These are phyloP conservation scores for Oriolus oriolus DNA, from an alignment of 2,113 vertebrate species.

Conservation along the genomic window DNA sequence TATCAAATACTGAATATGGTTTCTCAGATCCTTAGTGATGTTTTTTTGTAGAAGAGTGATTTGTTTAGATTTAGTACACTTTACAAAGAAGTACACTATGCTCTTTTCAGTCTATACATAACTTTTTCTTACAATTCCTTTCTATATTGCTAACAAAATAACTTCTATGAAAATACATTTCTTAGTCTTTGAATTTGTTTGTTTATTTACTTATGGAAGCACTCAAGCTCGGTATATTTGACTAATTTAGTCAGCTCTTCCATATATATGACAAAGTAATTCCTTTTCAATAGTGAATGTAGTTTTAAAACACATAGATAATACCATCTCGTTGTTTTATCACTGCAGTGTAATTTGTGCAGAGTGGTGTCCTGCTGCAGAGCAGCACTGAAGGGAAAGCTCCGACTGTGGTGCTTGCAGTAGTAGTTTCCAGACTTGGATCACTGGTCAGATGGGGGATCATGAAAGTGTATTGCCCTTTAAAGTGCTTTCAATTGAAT, in stretches of 20 bases:
- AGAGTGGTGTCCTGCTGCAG: not conserved
- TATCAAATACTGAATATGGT: not conserved
- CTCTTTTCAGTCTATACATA: not conserved
- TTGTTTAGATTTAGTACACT: not conserved
- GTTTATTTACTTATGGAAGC: not conserved
- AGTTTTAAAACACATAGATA: not conserved
- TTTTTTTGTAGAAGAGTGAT: not conserved
- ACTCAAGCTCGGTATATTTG: not conserved
- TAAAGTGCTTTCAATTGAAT: not conserved
- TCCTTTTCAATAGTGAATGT: not conserved
- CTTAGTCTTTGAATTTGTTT: not conserved
- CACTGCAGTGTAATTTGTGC: not conserved
- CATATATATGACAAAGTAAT: not conserved
- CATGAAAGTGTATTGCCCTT: not conserved
- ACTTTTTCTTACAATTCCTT: not conserved
- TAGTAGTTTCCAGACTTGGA: not conserved
- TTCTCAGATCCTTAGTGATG: not conserved
- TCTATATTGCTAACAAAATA: not conserved
- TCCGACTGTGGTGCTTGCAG: rapidly evolving
- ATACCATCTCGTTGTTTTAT: not conserved
- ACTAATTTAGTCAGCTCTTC: not conserved
- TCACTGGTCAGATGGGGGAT: not conserved
- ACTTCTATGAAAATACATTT: not conserved
- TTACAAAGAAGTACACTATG: not conserved
- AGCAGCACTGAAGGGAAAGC: not conserved